Base-by-base conservation (phyloP, 2,888 invertebrate genomes). In the Ophioninae sp. region DNA sequence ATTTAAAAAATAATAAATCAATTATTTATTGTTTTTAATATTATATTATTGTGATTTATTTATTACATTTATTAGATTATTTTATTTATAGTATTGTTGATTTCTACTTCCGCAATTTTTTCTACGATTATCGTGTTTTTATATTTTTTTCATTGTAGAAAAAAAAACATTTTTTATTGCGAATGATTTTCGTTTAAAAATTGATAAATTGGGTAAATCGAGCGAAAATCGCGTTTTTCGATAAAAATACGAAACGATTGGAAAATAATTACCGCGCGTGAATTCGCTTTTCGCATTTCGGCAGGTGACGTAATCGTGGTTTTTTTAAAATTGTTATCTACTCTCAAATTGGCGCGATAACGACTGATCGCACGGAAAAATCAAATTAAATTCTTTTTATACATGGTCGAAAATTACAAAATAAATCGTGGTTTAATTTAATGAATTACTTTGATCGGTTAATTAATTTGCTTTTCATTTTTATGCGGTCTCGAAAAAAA, bases 301-400 rank as follows among this genome's bases (percentile, higher is more conserved):
- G 17, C 56, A 39, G 56, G 22, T 68, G 51, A 23, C 10, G 68
- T 23, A 44, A 68, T 68, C 68, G 6, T 7, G 6, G 5, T 41
- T 10, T 58, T 58, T 13, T 20, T 51, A 13, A 13, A 58, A 13
- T 39, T 37, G 39, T 13, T 68, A 67, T 65, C 37, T 59, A 7
- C 20, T 10, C 67, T 56, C 23, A 39, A 56, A 76, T 68, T n/a
- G 7, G n/a, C 7, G 59, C 68, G 76, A 68, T 67, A 76, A 76
- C 20, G 20, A 71, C 1, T 30, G 59, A 41, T 9, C 20, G 59
- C 13, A 23, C 39, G 41, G 37, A 41, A 22, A 23, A 13, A 3
- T 13, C 17, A 13, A 51, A 51, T 51, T 13, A 51, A 51, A 51
- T 51, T 17, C 3, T 30, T 51, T 51, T 6, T 6, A 13, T 51